A percentile compares a stretch with the other conserved stretches of the same genome.
Conservation (phyloP, 2,888 invertebrate species). For the Peribatodes rhomboidaria region DNA sequence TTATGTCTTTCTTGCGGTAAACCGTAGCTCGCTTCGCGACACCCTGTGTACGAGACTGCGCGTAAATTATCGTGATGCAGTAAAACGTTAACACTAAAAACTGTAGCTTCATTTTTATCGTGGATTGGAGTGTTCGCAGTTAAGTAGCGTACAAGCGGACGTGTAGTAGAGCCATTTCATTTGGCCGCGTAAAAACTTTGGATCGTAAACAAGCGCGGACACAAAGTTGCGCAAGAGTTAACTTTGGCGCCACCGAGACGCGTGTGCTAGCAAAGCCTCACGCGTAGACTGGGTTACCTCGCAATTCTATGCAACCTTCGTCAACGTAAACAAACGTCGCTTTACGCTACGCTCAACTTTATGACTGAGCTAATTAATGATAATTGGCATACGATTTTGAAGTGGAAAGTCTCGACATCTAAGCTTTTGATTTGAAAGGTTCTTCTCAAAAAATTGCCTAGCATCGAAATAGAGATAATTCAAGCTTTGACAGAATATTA, state of each 20-base stretch:
- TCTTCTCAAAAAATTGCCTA: too few species aligned
- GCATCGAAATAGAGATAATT: constrained; percentile 30
- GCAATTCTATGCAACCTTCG: constrained; percentile 85
- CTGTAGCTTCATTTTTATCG: constrained; percentile 77
- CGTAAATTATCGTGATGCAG: constrained; percentile 71
- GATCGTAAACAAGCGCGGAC: constrained; percentile 69
- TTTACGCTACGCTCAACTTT: constrained; percentile 66
- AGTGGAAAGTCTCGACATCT: constrained; percentile 39
- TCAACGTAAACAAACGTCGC: constrained; percentile 82
- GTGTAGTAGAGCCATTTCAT: constrained; percentile 70
- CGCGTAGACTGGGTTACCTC: constrained; percentile 83
- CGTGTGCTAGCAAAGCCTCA: constrained; percentile 83
- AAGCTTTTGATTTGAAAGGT: constrained; percentile 14
- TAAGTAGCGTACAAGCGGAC: constrained; percentile 41
- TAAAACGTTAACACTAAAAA: constrained; percentile 75
- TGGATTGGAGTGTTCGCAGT: constrained; percentile 53
- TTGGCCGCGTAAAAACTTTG: constrained; percentile 64
- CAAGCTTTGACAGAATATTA: constrained; percentile 29
- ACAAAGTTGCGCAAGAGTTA: constrained; percentile 77
- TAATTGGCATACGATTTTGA: constrained; percentile 51
- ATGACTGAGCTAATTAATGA: constrained; percentile 54
- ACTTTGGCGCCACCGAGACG: constrained; percentile 83
- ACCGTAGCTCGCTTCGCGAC: constrained; percentile 75
- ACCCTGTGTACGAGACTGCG: constrained; percentile 73
- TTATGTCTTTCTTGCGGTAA: constrained; percentile 80